Evolutionary conservation across 2,113 vertebrate genomes (phyloP).

Genomic region (Syngnathus floridae): DNA sequence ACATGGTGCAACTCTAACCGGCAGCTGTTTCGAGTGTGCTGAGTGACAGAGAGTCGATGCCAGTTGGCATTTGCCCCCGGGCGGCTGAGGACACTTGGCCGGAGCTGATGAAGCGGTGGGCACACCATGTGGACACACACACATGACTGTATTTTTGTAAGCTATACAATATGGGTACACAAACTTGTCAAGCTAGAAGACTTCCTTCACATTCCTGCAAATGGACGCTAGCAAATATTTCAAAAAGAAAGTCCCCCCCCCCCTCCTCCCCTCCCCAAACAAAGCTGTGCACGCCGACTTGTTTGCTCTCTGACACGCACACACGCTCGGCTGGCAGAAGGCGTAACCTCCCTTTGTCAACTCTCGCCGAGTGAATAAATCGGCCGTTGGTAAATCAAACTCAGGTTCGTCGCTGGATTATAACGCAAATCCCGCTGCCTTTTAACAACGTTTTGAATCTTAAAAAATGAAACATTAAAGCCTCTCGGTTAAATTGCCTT

Average conservation of each 20-base stretch:
- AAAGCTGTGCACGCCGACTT: constrained; percentile 15
- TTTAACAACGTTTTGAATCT: constrained; percentile 38
- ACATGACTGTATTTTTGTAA: not conserved
- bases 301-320: constrained; percentile 24
- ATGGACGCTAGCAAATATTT: constrained; percentile 29
- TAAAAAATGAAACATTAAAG: constrained; percentile 4
- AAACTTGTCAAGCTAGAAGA: not conserved
- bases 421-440: constrained; percentile 8
- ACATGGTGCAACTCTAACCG: constrained; percentile 50
- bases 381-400: constrained; percentile 21
- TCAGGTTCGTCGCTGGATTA: constrained; percentile 34
- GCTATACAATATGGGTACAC: not conserved
- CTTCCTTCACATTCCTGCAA: not conserved
- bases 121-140: not conserved
- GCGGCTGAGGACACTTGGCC: constrained; percentile 53
- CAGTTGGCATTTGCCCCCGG: constrained; percentile 53
- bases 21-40: constrained; percentile 56
- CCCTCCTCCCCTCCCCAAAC: constrained; percentile 4
- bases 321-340: constrained; percentile 8
- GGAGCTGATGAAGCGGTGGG: constrained; percentile 44
- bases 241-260: constrained; percentile 13
- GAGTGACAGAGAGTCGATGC: constrained; percentile 52
- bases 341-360: constrained; percentile 42
- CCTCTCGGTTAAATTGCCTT: constrained; percentile 26
- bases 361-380: constrained; percentile 20